Evolutionary conservation across 2,888 invertebrate species (phyloP).

Genomic region (Parascotia fuliginaria): DNA sequence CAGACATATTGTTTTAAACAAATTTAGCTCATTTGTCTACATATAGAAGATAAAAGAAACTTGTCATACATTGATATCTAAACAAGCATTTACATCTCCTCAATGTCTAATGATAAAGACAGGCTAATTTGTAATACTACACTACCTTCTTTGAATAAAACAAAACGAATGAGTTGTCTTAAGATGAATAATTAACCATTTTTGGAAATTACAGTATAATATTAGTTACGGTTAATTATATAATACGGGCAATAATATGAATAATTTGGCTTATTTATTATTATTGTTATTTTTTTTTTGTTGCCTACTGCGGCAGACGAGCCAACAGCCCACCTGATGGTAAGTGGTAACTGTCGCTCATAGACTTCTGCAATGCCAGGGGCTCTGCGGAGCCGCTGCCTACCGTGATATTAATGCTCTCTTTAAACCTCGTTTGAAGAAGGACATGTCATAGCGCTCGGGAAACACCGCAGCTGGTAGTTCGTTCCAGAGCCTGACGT

Average conservation of each 20-base stretch:
- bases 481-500: too few species aligned
- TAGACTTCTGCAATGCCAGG: too few species aligned
- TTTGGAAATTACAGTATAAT: slow-evolving; percentile 17
- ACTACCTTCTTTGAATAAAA: slow-evolving; percentile 15
- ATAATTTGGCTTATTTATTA: too few species aligned
- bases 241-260: background rate
- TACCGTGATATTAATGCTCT: too few species aligned
- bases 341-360: too few species aligned
- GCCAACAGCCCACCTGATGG: too few species aligned
- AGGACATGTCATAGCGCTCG: too few species aligned
- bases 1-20: background rate
- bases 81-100: slow-evolving; percentile 4
- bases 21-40: background rate
- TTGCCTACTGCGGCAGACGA: too few species aligned
- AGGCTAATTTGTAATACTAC: slow-evolving; percentile 18
- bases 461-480: too few species aligned
- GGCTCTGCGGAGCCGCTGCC: too few species aligned
- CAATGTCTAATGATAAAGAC: slow-evolving; percentile 12
- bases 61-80: slow-evolving; percentile 7
- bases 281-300: too few species aligned
- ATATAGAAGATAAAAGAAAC: slow-evolving; percentile 20
- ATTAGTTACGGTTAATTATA: slow-evolving; percentile 24
- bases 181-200: background rate
- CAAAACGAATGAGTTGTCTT: slow-evolving; percentile 5
- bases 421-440: too few species aligned